phyloP scores from a whole-genome alignment of 2,797 vertebrate species.

The Urophycis tenuis region DNA sequence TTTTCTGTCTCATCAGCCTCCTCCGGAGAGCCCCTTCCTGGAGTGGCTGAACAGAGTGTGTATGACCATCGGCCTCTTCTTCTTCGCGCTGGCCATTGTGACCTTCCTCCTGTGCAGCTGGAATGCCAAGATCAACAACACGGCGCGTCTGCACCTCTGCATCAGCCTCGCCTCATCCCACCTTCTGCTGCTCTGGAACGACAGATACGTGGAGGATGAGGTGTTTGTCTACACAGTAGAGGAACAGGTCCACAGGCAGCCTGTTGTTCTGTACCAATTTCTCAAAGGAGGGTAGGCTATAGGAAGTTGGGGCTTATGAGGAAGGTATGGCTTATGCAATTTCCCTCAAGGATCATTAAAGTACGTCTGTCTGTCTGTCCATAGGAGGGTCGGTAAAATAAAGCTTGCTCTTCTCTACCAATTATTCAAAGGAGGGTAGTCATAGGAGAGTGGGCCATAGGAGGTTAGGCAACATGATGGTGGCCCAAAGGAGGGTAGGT shows the following conservation, averaged over 20 bases:
- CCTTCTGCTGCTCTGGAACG: slow-evolving; percentile 58
- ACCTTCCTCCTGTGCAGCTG: slow-evolving; percentile 66
- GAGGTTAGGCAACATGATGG: too few relatives aligned
- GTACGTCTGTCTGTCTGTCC: too few relatives aligned
- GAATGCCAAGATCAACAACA: slow-evolving; percentile 69
- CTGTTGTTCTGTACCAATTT: too few relatives aligned
- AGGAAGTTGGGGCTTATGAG: too few relatives aligned
- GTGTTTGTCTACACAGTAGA: slow-evolving; percentile 21
- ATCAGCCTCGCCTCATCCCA: slow-evolving; percentile 54
- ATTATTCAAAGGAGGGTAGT: too few relatives aligned
- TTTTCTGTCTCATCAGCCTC: slow-evolving; percentile 38
- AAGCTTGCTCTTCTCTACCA: too few relatives aligned
- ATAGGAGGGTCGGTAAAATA: too few relatives aligned
- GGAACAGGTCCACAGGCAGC: not conserved
- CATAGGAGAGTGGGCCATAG: too few relatives aligned
- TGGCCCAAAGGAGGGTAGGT: too few relatives aligned
- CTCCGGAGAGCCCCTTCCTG: slow-evolving; percentile 34
- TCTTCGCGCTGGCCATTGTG: slow-evolving; percentile 60
- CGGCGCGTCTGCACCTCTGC: slow-evolving; percentile 66
- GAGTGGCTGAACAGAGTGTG: slow-evolving; percentile 55
- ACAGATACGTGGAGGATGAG: slow-evolving; percentile 37
- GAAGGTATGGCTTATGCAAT: too few relatives aligned
- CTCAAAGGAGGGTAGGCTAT: too few relatives aligned
- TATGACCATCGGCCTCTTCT: slow-evolving; percentile 56
- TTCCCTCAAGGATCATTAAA: too few relatives aligned